These are phyloP conservation scores for Lithophane socia DNA, from an alignment of 2,888 invertebrate genomes.

Conservation along the genomic window DNA sequence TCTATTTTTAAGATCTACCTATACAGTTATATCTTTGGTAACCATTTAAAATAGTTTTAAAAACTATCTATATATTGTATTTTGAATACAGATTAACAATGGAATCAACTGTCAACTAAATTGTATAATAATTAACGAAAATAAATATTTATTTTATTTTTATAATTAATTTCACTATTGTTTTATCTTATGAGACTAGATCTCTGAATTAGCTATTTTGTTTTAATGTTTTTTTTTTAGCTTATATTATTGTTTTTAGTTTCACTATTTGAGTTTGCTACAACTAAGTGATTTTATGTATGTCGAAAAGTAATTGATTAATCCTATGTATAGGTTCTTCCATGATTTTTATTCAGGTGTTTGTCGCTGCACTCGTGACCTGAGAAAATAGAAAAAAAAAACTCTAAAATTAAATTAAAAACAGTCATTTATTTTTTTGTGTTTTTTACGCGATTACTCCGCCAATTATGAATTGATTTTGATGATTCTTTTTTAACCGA, in stretches of 20 bases:
- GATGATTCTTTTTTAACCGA: too few species aligned
- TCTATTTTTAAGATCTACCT: constrained; percentile 62
- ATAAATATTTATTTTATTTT: constrained; percentile 63
- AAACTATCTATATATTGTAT: constrained; percentile 61
- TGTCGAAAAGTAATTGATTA: constrained; percentile 72
- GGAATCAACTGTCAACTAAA: constrained; percentile 62
- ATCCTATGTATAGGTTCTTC: constrained; percentile 75
- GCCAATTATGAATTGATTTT: too few species aligned
- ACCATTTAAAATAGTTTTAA: constrained; percentile 68
- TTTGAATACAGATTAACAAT: constrained; percentile 62
- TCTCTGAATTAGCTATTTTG: constrained; percentile 65
- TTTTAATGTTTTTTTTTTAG: constrained; percentile 12
- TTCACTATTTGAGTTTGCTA: constrained; percentile 15
- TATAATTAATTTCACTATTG: constrained; percentile 60
- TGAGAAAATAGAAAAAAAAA: constrained; percentile 68
- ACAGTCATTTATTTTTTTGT: too few species aligned
- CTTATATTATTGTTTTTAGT: constrained; percentile 23
- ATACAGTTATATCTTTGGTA: constrained; percentile 73
- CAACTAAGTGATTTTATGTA: constrained; percentile 74
- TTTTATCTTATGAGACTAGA: constrained; percentile 69
- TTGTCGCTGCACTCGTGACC: constrained; percentile 61
- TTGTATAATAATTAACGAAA: constrained; percentile 64
- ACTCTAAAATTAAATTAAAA: too few species aligned
- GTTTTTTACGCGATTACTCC: too few species aligned
- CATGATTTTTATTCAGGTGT: constrained; percentile 74